Conservation (phyloP, 2,888 invertebrate genomes). For the Stenchaetothrips biformis region DNA sequence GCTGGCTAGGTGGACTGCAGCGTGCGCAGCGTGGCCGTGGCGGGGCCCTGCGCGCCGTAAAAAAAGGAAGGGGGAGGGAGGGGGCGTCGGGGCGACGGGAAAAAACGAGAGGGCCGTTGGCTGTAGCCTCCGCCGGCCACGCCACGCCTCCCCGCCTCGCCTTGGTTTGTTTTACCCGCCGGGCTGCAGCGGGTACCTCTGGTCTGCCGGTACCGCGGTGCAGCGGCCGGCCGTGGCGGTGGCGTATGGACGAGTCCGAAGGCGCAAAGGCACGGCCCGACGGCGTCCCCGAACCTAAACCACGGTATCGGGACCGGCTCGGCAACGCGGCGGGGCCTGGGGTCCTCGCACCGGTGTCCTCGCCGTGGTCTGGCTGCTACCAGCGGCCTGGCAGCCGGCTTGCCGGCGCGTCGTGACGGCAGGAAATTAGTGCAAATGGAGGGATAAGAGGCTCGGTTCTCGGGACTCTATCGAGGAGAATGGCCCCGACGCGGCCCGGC, state of each 20-base stretch:
- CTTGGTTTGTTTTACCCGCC: slow-evolving; percentile 24
- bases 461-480: neutral
- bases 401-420: neutral
- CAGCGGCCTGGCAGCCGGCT: too few relatives aligned
- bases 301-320: too few relatives aligned
- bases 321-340: too few relatives aligned
- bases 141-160: slow-evolving; percentile 8
- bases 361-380: too few relatives aligned
- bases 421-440: neutral
- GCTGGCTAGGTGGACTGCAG: too few relatives aligned
- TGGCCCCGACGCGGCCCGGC: too few relatives aligned
- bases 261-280: neutral
- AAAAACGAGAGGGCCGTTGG: neutral
- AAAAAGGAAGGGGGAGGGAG: neutral
- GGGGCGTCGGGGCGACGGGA: neutral
- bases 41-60: neutral
- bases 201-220: slow-evolving; percentile 9
- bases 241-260: neutral
- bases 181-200: neutral
- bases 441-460: neutral
- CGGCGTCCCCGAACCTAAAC: neutral
- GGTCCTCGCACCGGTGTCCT: too few relatives aligned
- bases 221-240: neutral
- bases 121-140: slow-evolving; percentile 7
- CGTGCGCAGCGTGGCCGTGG: neutral